A percentile compares a stretch with the other conserved stretches of the same genome.
phyloP scores from a whole-genome alignment of 2,113 vertebrate genomes.

The Penelope pileata region DNA sequence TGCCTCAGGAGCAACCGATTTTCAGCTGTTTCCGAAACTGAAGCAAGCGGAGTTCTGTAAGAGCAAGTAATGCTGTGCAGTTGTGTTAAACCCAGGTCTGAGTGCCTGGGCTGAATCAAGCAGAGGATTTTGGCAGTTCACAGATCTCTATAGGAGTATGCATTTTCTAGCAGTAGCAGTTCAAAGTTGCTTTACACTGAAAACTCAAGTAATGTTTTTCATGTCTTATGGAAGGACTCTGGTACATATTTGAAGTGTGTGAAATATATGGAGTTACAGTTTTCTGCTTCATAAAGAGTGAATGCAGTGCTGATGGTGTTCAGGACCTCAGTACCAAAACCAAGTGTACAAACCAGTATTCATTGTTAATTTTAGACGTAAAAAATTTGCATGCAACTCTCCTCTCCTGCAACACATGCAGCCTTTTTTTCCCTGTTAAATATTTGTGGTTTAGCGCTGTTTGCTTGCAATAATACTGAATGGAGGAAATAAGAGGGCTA shows the following conservation, averaged over 20 bases:
- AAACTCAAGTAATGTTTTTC: background rate
- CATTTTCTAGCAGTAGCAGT: background rate
- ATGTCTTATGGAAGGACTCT: background rate
- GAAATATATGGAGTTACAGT: background rate
- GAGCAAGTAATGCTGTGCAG: background rate
- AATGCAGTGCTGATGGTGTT: background rate
- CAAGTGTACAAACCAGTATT: background rate
- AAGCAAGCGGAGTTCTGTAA: background rate
- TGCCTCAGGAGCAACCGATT: background rate
- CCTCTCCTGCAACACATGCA: background rate
- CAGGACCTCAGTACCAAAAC: background rate
- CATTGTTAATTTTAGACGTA: background rate
- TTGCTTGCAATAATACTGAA: background rate
- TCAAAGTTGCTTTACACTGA: background rate
- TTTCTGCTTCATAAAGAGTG: background rate
- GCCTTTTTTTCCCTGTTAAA: background rate
- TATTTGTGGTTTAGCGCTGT: background rate
- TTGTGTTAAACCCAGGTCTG: background rate
- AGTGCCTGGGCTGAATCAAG: background rate
- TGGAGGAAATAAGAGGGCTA: background rate
- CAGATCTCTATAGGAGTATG: background rate
- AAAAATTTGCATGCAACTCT: background rate
- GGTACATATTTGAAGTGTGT: background rate
- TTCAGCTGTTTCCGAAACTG: background rate
- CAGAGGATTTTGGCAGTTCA: background rate